Evolutionary conservation across 2,113 vertebrate genomes (phyloP), one percentile per base, ranked within the genome.

Genomic region (Odontesthes bonariensis): DNA sequence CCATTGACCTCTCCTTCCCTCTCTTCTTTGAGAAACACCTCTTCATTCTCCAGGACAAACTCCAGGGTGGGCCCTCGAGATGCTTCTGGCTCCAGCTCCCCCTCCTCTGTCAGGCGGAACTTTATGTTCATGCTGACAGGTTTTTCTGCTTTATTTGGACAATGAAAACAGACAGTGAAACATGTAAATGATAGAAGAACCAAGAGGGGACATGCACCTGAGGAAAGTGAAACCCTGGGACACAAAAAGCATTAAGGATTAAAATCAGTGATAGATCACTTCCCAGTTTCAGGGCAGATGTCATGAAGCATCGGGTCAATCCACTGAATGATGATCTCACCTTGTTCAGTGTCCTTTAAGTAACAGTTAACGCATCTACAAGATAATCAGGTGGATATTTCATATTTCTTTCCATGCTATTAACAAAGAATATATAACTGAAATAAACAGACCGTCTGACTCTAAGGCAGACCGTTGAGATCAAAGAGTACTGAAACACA

Each of bases 121-220:
- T 94, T 94, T 68, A 95, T 92, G 81, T 94, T 94, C 80, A 95
- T 77, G 40, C 86, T 82, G 3, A 88, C 1, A 0, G 70, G 68
- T 79, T 90, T 92, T 44, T 92, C 90, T 14, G 47, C 22, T 68
- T 94, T 93, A 74, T 87, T 91, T 94, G 84, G 27, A 84, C 8
- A 75, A 46, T 0, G 1, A 17, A 56, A 46, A 68, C 22, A 71
- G 13, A 20, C 13, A 67, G 53, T 17, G 3, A 51, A 23, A 73
- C 1, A 22, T 32, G 35, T 8, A 35, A 57, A 38, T 13, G 20
- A 3, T 46, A 52, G 7, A 19, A 56, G 47, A 55, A 11, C 14
- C 20, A n/a, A 57, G 3, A 64, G 16, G 12, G 20, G 12, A 47
- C n/a, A 38, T 16, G 6, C 32, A 73, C 35, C n/a, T 22, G 49